phyloP scores from a whole-genome alignment of 2,797 vertebrate species.

The Sitta carolinensis region DNA sequence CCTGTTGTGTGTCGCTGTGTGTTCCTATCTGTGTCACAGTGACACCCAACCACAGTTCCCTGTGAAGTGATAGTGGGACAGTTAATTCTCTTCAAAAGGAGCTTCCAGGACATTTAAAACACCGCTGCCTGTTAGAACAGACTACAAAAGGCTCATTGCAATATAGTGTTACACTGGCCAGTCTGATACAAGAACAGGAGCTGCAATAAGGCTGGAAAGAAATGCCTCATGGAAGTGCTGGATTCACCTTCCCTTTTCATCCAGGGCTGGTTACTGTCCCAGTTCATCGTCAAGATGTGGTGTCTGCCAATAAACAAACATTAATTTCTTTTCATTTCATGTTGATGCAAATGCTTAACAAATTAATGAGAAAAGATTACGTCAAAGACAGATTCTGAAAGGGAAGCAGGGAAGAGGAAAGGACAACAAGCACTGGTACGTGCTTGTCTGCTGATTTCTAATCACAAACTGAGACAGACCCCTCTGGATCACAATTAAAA shows the following conservation, averaged over 20 bases:
- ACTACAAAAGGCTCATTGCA: background rate
- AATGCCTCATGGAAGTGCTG: background rate
- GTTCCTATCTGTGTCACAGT: too few species aligned
- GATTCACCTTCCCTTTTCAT: background rate
- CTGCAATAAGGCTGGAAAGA: background rate
- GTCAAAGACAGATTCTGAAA: background rate
- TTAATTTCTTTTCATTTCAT: background rate
- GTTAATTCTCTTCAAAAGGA: background rate
- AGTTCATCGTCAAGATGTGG: rapidly evolving
- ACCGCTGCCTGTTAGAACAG: background rate
- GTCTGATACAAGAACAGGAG: background rate
- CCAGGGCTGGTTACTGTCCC: background rate
- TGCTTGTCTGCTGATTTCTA: background rate
- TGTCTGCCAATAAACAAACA: background rate
- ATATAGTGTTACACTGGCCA: background rate
- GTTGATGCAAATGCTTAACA: background rate
- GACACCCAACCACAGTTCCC: background rate
- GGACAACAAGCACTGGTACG: background rate
- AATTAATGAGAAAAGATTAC: background rate
- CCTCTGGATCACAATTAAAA: background rate
- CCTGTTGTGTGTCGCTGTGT: too few species aligned
- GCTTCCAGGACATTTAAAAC: background rate
- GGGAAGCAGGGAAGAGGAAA: background rate
- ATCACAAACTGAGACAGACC: background rate
- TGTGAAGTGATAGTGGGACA: background rate